Conservation (phyloP, 2,888 invertebrate genomes). For the Sphaeridia pumilis region DNA sequence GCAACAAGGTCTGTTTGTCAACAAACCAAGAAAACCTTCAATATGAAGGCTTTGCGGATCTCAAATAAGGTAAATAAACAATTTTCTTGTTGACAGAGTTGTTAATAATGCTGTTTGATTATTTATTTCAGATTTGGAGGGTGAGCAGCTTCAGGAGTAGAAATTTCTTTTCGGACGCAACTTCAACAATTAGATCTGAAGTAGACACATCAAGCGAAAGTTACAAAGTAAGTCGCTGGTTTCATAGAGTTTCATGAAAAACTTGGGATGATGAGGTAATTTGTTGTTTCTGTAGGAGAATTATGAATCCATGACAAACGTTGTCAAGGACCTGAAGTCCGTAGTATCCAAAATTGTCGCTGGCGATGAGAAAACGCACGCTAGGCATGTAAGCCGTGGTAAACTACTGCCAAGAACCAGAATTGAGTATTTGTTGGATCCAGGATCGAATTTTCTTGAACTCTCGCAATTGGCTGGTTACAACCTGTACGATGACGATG, state of each 20-base stretch:
- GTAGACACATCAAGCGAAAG: slow-evolving; percentile 44
- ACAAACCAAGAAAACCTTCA: too few relatives aligned
- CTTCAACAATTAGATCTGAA: slow-evolving; percentile 41
- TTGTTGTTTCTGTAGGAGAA: slow-evolving; percentile 50
- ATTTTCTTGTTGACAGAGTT: too few relatives aligned
- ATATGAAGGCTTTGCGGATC: neutral
- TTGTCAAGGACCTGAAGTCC: slow-evolving; percentile 56
- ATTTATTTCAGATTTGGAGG: slow-evolving; percentile 12
- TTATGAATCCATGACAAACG: slow-evolving; percentile 58
- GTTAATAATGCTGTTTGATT: too few relatives aligned
- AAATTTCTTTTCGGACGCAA: slow-evolving; percentile 39
- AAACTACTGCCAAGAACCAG: slow-evolving; percentile 85
- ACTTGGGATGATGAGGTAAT: neutral
- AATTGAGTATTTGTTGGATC: slow-evolving; percentile 76
- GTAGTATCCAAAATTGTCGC: slow-evolving; percentile 43
- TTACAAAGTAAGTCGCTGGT: slow-evolving; percentile 49
- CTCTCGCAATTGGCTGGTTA: slow-evolving; percentile 52
- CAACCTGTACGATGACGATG: slow-evolving; percentile 49
- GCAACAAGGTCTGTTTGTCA: too few relatives aligned
- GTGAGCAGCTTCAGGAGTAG: slow-evolving; percentile 10
- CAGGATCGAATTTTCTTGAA: slow-evolving; percentile 59
- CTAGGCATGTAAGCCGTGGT: slow-evolving; percentile 69
- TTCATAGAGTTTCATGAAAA: too few relatives aligned
- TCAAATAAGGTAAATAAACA: slow-evolving; percentile 1
- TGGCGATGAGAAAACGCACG: slow-evolving; percentile 63